A percentile compares a stretch with the other conserved stretches of the same genome.
Conservation (phyloP, 2,113 vertebrate species). For the Oceanodroma tethys region DNA sequence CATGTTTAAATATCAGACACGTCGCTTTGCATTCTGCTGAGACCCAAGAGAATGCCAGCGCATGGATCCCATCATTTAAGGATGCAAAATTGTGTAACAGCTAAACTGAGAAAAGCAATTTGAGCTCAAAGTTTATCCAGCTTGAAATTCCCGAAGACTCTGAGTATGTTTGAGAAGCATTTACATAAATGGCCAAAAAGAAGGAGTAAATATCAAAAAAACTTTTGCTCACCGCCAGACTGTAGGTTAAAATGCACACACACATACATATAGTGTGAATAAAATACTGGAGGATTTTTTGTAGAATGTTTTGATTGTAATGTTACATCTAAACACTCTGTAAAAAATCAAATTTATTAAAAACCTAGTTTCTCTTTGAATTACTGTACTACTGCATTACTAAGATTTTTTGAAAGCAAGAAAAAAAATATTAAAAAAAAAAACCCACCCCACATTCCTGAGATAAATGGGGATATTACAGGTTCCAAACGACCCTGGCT, state of each 20-base stretch:
- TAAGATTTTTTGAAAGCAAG: neutral
- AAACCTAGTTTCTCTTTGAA: neutral
- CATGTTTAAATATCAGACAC: neutral
- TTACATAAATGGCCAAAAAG: neutral
- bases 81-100: neutral
- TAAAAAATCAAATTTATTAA: neutral
- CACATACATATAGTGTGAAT: neutral
- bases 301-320: neutral
- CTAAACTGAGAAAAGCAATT: neutral
- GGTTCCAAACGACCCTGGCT: neutral
- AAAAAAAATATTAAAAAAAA: neutral
- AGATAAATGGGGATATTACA: neutral
- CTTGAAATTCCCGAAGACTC: neutral
- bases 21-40: neutral
- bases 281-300: neutral
- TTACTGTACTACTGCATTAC: neutral
- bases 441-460: neutral
- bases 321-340: neutral
- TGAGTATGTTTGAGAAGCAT: neutral
- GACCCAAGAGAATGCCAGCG: neutral
- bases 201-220: neutral
- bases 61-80: neutral
- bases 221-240: fast-evolving
- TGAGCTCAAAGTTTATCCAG: neutral
- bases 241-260: neutral